Percentiles rank a stretch among this genome's conserved stretches.
Evolutionary conservation across 2,113 vertebrate species (phyloP).

Genomic region (Gracilinanus agilis): DNA sequence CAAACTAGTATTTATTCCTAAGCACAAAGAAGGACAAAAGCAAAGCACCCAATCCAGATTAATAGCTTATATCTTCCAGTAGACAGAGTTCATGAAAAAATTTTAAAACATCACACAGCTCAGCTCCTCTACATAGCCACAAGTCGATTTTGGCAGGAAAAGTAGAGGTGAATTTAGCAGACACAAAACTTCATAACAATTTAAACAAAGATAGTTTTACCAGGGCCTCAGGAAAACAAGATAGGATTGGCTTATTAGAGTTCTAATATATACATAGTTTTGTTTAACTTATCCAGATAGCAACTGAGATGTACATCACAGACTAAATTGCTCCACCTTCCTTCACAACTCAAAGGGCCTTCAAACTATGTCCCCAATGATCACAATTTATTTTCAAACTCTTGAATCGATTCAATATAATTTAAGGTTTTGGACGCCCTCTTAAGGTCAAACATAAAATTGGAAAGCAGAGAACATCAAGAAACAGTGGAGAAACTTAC

Average conservation of each 20-base stretch:
- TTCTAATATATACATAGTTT: conserved; percentile 15
- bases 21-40: conserved; percentile 9
- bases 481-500: conserved; percentile 7
- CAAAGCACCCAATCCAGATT: conserved; percentile 25
- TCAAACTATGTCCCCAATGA: conserved; percentile 2
- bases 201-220: conserved; percentile 2
- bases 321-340: conserved; percentile 11
- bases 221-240: conserved; percentile 1
- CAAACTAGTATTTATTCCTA: conserved; percentile 12
- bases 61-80: conserved; percentile 34
- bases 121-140: background rate
- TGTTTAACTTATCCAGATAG: background rate
- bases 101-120: background rate
- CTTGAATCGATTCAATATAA: background rate
- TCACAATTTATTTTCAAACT: conserved; percentile 6
- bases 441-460: conserved; percentile 5
- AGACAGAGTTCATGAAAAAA: conserved; percentile 22
- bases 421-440: background rate
- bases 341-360: background rate
- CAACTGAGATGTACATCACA: conserved; percentile 2
- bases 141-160: conserved; percentile 18
- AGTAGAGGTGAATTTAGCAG: background rate
- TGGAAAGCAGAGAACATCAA: conserved; percentile 1
- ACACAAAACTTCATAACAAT: conserved; percentile 21
- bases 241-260: conserved; percentile 24